These are phyloP conservation scores for Chromis chromis DNA, from an alignment of 2,797 vertebrate genomes.

Conservation along the genomic window DNA sequence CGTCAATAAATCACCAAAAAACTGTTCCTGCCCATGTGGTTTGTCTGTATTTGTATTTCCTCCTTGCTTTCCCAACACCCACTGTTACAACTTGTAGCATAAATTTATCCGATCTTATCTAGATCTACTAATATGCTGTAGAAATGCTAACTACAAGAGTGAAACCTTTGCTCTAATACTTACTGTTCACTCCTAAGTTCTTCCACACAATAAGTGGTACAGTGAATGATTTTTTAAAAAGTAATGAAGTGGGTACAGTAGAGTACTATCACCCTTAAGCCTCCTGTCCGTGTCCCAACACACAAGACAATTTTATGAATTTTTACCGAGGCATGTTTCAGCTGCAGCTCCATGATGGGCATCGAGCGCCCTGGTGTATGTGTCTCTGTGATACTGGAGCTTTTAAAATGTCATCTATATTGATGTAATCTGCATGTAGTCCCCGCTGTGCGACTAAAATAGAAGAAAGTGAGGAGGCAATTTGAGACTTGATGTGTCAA, in stretches of 20 bases:
- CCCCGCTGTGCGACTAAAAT: conserved; percentile 27
- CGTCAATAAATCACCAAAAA: too few species aligned
- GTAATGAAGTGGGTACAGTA: not conserved
- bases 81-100: too few species aligned
- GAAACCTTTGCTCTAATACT: too few species aligned
- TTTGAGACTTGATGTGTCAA: conserved; percentile 36
- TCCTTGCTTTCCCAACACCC: too few species aligned
- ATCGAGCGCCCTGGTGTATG: conserved; percentile 12
- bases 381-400: conserved; percentile 42
- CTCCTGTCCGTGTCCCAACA: not conserved
- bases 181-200: too few species aligned
- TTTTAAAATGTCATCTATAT: conserved; percentile 29
- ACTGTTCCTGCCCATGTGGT: too few species aligned
- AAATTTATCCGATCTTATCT: too few species aligned
- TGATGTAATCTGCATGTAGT: conserved; percentile 1
- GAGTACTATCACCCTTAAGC: conserved; percentile 11
- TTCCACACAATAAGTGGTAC: too few species aligned
- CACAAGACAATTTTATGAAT: conserved; percentile 14
- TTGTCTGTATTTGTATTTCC: too few species aligned
- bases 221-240: too few species aligned
- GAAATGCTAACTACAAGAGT: not conserved
- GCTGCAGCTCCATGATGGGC: conserved; percentile 14
- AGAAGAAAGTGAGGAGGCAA: conserved; percentile 32
- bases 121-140: not conserved
- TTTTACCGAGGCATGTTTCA: conserved; percentile 18